These are phyloP conservation scores for Nesometra sesokonis DNA, from an alignment of 35 echinoderm and acorn worm genomes.

Conservation along the genomic window DNA sequence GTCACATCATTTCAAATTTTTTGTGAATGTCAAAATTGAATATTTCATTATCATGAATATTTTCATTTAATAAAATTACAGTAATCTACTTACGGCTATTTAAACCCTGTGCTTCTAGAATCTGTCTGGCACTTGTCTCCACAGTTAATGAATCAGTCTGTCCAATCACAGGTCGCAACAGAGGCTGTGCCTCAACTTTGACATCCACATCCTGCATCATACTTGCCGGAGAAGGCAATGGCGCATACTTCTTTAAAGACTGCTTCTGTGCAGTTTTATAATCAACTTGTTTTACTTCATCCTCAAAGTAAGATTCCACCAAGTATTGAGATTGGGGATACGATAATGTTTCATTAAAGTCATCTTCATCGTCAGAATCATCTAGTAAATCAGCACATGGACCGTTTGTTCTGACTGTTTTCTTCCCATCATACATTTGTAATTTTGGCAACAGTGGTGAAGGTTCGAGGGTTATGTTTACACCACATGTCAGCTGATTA, in stretches of 20 bases:
- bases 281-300: background rate
- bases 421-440: background rate
- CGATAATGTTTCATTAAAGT: background rate
- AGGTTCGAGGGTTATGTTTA: background rate
- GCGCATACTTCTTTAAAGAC: slow-evolving; percentile 1
- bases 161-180: background rate
- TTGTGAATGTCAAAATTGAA: too few relatives aligned
- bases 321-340: background rate
- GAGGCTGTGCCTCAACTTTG: background rate
- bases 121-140: background rate
- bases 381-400: background rate
- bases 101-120: background rate
- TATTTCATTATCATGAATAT: too few relatives aligned
- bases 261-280: background rate
- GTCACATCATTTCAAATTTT: too few relatives aligned
- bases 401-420: background rate
- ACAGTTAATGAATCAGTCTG: background rate
- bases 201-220: background rate
- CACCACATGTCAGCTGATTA: background rate
- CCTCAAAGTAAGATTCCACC: background rate
- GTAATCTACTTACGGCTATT: background rate
- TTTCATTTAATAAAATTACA: too few relatives aligned
- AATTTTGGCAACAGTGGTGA: background rate
- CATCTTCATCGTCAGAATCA: background rate
- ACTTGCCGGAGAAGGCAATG: slow-evolving; percentile 6